Base-by-base conservation (phyloP, 2,113 vertebrate genomes). In the Apodemus sylvaticus region DNA sequence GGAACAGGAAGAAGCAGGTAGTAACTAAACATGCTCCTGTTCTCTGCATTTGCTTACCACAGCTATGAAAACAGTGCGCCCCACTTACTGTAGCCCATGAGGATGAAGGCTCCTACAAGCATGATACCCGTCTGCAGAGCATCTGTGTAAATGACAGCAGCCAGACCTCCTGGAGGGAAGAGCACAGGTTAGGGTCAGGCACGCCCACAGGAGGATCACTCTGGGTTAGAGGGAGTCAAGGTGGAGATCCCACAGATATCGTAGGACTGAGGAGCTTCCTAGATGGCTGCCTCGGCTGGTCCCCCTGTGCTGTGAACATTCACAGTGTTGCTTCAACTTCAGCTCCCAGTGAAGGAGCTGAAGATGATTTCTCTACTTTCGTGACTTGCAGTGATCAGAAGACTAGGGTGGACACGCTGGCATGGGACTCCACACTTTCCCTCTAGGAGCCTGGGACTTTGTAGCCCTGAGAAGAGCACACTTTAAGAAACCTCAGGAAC, bases 141-240 rank as follows among this genome's bases (percentile, higher is more conserved):
- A 1, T 99, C 99, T 0, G 99, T 99, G 98, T 99, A 99, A 97
- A 99, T 99, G 55, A 99, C 99, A 0, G 99, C 99, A 7, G 99
- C 99, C 97, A 99, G 99, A 74, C 99, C 99, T 97, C 99, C 99
- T 99, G 93, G 0, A 6, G 42, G 31, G 55, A 73, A 3, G 2
- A 22, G 24, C 20, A 22, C 39, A 10, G 10, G 2, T 55, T 0
- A 94, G 83, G 0, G 3, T 36, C 74, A 24, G 91, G 60, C 3
- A 17, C n/a, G 9, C 39, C n/a, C 71, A 24, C 24, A 45, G 36
- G 8, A 93, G 31, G 78, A 48, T 42, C 24, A 16, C 22, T 45
- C 19, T 8, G 55, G 45, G 58, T 55, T 36, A 7, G 51, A 78
- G 31, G 48, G 60, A 39, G 31, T 14, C 45, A 55, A 85, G 74